Percentiles rank a stretch among this genome's conserved stretches.
phyloP scores from a whole-genome alignment of 2,113 vertebrate genomes.

The Nettapus auritus region DNA sequence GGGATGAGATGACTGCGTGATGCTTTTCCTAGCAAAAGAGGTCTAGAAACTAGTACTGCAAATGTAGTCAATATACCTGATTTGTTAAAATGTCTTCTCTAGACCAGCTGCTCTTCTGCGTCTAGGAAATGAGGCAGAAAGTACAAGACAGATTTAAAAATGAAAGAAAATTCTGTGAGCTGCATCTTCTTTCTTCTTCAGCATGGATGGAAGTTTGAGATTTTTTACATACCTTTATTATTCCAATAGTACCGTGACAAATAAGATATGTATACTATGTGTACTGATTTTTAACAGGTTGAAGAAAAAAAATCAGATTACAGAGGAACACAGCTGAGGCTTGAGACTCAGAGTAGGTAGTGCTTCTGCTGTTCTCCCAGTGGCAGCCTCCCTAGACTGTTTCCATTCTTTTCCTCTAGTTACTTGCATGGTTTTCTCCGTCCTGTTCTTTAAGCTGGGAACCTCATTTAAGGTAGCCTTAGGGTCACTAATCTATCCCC shows the following conservation, averaged over 20 bases:
- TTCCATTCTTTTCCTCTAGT: neutral
- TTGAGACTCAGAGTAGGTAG: neutral
- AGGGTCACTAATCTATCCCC: conserved; percentile 16
- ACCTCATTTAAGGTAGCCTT: conserved; percentile 3
- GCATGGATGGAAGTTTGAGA: neutral
- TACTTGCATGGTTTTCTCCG: neutral
- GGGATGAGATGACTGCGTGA: neutral
- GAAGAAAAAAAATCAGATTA: neutral
- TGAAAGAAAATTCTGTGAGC: neutral
- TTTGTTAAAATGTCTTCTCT: neutral
- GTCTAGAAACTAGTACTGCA: neutral
- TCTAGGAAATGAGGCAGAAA: neutral
- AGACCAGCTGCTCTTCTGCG: neutral
- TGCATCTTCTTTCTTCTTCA: neutral
- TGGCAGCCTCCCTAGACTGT: neutral
- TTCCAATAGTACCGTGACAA: neutral
- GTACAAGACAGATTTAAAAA: neutral
- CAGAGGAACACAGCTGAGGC: neutral
- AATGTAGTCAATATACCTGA: neutral
- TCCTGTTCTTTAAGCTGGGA: conserved; percentile 1
- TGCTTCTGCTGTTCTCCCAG: neutral
- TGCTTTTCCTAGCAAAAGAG: neutral
- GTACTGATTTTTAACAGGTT: neutral
- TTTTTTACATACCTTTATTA: neutral
- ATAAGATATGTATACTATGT: neutral